Conservation (phyloP, 2,888 invertebrate species). For the Mythimna albipuncta region DNA sequence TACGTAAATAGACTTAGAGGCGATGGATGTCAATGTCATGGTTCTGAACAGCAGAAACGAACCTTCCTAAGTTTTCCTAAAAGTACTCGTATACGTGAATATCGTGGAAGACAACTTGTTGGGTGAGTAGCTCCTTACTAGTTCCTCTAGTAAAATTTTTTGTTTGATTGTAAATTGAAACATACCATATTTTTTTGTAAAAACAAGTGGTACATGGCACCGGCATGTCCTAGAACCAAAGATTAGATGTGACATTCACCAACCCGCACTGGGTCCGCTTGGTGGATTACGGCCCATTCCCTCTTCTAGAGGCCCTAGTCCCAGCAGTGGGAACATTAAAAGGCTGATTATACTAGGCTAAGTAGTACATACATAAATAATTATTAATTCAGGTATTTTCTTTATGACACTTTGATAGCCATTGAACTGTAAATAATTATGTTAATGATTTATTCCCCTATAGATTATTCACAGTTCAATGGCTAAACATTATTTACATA, state of each 20-base stretch:
- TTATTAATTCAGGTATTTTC: too few species aligned
- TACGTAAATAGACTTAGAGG: constrained; percentile 83
- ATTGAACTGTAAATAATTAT: constrained; percentile 41
- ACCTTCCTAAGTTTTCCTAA: constrained; percentile 82
- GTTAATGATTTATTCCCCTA: neutral
- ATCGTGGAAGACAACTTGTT: constrained; percentile 93
- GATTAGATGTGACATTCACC: too few species aligned
- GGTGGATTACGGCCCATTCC: too few species aligned
- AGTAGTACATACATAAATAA: too few species aligned
- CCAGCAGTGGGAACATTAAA: too few species aligned
- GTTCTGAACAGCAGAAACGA: constrained; percentile 73
- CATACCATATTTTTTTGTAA: too few species aligned
- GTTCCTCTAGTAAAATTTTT: too few species aligned
- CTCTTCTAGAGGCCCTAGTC: too few species aligned
- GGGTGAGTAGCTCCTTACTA: constrained; percentile 90
- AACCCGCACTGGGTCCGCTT: too few species aligned
- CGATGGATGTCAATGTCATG: constrained; percentile 81
- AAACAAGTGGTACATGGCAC: too few species aligned
- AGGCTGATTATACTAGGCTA: too few species aligned
- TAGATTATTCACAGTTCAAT: constrained; percentile 41
- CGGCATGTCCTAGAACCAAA: too few species aligned
- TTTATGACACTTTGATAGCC: constrained; percentile 8
- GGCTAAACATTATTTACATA: constrained; percentile 34
- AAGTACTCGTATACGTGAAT: constrained; percentile 91
- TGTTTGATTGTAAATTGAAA: neutral